A percentile compares a stretch with the other conserved stretches of the same genome.
These are phyloP conservation scores for Cyphomyrus plagiostoma DNA, from an alignment of 2,113 vertebrate genomes.

Conservation along the genomic window DNA sequence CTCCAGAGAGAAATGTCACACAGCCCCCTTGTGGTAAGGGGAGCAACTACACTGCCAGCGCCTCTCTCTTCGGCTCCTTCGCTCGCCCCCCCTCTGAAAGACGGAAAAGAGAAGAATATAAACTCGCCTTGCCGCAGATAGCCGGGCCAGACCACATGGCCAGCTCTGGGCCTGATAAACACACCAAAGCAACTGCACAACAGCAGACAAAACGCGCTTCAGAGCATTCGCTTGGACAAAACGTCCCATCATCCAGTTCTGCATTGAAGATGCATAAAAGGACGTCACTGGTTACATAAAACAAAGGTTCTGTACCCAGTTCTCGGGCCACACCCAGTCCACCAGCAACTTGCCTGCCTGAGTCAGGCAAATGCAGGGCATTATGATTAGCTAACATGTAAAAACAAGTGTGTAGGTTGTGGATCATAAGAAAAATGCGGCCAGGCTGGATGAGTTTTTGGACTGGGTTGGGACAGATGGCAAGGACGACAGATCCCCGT, in stretches of 20 bases:
- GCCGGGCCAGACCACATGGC: not conserved
- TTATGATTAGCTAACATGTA: not conserved
- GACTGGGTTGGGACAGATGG: not conserved
- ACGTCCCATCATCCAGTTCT: not conserved
- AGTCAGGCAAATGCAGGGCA: not conserved
- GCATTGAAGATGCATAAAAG: not conserved
- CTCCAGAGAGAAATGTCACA: not conserved
- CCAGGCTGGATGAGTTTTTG: not conserved
- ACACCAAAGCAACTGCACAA: not conserved
- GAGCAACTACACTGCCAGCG: constrained; percentile 50
- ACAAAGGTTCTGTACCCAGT: not conserved
- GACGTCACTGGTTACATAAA: not conserved
- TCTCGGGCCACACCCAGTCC: not conserved
- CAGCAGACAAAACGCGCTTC: not conserved
- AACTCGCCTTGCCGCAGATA: not conserved
- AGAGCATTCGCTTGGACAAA: not conserved
- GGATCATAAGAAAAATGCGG: not conserved
- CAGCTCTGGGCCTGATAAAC: not conserved
- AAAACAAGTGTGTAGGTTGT: not conserved
- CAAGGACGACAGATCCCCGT: not conserved
- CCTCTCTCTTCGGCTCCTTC: constrained; percentile 50
- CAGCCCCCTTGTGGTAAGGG: not conserved
- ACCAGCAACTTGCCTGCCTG: not conserved
- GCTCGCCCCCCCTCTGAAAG: constrained; percentile 51
- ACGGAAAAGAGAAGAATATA: not conserved